Evolutionary conservation across 2,113 vertebrate genomes (phyloP).

Genomic region (Ochotona curzoniae): DNA sequence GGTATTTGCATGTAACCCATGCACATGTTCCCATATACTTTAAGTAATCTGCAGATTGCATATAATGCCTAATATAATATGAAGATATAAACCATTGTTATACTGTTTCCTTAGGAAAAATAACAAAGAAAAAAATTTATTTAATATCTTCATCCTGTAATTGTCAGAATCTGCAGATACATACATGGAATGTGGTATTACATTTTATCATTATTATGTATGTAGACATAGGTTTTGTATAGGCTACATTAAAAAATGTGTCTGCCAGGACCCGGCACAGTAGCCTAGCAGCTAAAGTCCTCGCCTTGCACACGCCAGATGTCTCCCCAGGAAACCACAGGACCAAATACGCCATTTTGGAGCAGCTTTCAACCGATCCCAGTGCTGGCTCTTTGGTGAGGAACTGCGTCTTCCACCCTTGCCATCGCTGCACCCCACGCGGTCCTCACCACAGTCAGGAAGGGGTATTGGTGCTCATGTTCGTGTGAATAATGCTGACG

Average conservation of each 20-base stretch:
- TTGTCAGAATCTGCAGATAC: background rate
- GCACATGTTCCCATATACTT: background rate
- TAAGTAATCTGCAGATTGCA: background rate
- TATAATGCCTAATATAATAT: background rate
- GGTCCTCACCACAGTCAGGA: background rate
- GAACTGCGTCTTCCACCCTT: background rate
- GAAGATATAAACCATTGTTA: background rate
- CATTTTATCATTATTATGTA: background rate
- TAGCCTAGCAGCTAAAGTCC: too few species aligned
- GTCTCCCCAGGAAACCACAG: background rate
- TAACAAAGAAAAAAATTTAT: background rate
- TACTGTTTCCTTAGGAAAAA: background rate
- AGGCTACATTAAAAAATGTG: background rate
- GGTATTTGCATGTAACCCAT: too few species aligned
- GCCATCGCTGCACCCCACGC: background rate
- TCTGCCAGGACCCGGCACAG: too few species aligned
- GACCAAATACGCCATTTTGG: slow-evolving; percentile 33
- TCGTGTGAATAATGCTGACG: background rate
- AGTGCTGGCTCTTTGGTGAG: background rate
- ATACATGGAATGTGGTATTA: background rate
- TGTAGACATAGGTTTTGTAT: background rate
- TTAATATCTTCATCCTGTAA: background rate
- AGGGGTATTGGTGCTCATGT: background rate
- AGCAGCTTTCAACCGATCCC: background rate
- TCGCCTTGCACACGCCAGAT: background rate